Evolutionary conservation across 2,797 vertebrate species (phyloP).

Genomic region (Lithobates sylvaticus): DNA sequence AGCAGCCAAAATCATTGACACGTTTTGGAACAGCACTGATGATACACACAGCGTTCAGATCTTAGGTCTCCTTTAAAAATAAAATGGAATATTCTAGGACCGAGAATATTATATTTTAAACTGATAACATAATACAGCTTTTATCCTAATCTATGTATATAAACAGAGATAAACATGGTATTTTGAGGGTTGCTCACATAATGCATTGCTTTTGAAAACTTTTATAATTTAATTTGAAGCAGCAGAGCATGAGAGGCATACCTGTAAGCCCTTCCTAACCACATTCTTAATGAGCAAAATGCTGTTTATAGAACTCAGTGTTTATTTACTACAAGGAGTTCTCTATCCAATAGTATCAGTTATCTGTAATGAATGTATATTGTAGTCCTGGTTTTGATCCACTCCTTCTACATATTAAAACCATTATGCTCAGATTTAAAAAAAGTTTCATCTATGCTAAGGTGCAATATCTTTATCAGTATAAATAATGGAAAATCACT

Average conservation of each 20-base stretch:
- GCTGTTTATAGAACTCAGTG: slow-evolving; percentile 16
- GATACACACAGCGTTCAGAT: not conserved
- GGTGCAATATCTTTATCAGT: not conserved
- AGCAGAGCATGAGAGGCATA: slow-evolving; percentile 11
- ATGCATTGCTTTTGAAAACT: slow-evolving; percentile 7
- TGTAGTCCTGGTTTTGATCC: not conserved
- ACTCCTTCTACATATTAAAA: not conserved
- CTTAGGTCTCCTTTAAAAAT: not conserved
- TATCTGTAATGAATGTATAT: slow-evolving; percentile 7
- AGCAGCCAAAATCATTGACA: not conserved
- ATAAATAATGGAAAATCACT: not conserved
- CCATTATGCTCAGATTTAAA: not conserved
- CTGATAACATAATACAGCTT: not conserved
- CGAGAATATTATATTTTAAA: not conserved
- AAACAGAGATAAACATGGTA: slow-evolving; percentile 20
- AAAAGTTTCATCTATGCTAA: not conserved
- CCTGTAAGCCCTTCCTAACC: slow-evolving; percentile 27
- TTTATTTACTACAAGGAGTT: slow-evolving; percentile 18
- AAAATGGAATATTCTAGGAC: not conserved
- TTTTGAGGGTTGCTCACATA: not conserved
- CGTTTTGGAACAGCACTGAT: not conserved
- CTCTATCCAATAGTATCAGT: slow-evolving; percentile 16
- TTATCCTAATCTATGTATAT: not conserved
- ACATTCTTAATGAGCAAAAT: slow-evolving; percentile 27
- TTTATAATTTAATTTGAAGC: slow-evolving; percentile 10